Percentiles rank a stretch among this genome's conserved stretches.
Conservation (phyloP, 2,797 vertebrate genomes). For the Semotilus atromaculatus region DNA sequence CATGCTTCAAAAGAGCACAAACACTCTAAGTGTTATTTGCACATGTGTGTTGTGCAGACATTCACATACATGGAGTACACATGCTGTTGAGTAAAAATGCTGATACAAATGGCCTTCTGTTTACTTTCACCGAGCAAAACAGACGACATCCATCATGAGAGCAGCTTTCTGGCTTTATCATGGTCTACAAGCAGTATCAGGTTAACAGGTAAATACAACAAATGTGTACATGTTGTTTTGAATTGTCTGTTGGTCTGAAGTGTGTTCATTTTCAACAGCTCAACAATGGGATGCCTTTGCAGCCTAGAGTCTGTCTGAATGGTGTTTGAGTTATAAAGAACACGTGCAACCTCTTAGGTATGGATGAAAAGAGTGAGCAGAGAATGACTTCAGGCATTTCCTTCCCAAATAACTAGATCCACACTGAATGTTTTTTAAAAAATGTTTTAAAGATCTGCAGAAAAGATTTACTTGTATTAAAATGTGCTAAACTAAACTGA, state of each 20-base stretch:
- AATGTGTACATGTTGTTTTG: constrained; percentile 13
- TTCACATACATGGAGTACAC: constrained; percentile 13
- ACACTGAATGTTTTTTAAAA: neutral
- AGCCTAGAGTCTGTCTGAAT: constrained; percentile 9
- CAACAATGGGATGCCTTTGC: constrained; percentile 20
- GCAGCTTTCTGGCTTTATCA: neutral
- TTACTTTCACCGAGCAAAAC: neutral
- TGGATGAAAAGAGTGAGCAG: neutral
- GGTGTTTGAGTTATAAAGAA: constrained; percentile 15
- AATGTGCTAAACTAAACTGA: neutral
- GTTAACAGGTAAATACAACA: constrained; percentile 12
- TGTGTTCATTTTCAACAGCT: constrained; percentile 5
- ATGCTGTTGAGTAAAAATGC: neutral
- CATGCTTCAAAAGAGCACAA: constrained; percentile 65
- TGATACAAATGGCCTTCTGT: neutral
- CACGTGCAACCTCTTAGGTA: constrained; percentile 32
- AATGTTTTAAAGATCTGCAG: neutral
- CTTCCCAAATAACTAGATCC: neutral
- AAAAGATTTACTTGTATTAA: neutral
- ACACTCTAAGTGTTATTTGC: constrained; percentile 33
- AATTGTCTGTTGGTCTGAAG: constrained; percentile 10
- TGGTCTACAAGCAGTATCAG: constrained; percentile 9
- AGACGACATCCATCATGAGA: neutral
- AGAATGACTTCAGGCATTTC: constrained; percentile 14
- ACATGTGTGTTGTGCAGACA: constrained; percentile 17